Base-by-base conservation (phyloP, 1,140 invertebrate genomes). In the Drosophila jambulina region DNA sequence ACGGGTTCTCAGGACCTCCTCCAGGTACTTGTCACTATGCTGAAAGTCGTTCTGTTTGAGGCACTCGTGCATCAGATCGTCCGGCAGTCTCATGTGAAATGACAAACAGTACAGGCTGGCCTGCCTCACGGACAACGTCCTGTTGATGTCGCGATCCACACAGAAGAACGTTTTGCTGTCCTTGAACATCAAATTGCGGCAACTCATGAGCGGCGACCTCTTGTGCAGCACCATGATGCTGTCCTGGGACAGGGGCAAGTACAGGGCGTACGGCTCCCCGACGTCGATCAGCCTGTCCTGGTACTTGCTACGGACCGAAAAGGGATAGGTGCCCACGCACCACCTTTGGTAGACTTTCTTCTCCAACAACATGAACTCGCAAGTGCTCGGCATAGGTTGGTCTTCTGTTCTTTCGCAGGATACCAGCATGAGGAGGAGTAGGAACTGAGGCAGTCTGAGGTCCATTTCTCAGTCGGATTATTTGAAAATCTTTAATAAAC, bases 71-170 rank as follows among this genome's bases (percentile, higher is more conserved):
- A 78, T 78, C 6, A 88, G 21, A 19, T 88, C 84, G 32, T 90
- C 85, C 21, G 69, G 38, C 49, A 90, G 6, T 17, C 78, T 69
- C 6, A 81, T 65, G 43, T 88, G 84, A 65, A 84, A 88, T 12
- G 71, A 56, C 25, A 84, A 71, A 45, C 84, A 88, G 23, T 59
- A 56, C 34, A 88, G 57, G 5, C 8, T 10, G 1, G 60, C 74
- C 3, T 23, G 3, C 0, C 25, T 9, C 3, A 88, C 23, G 4
- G 12, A 13, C 4, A 87, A n/a, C 0, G 68, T 75, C 0, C 21
- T 23, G 15, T 71, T 71, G 0, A 3, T 1, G 0, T 48, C 27
- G 1, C 49, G 17, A 12, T 25, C 42, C 9, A 51, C 9, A 29
- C 84, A 87, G 2, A 19, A 0, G 25, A 78, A 87, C 4, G 45